Evolutionary conservation across 2,888 invertebrate genomes (phyloP).

Genomic region (Trissoscelio sp.): DNA sequence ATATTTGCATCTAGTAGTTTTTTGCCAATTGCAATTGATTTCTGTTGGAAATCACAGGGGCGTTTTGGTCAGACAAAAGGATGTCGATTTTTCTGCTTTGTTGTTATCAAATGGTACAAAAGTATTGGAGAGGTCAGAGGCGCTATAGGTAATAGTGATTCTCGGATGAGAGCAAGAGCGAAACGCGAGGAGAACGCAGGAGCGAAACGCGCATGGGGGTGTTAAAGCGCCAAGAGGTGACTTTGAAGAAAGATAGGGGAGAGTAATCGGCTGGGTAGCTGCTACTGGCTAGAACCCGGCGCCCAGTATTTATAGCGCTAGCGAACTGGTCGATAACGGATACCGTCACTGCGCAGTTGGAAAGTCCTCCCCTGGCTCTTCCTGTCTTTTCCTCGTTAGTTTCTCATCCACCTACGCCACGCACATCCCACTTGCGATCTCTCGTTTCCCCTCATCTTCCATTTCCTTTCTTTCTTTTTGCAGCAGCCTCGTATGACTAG

Average conservation of each 20-base stretch:
- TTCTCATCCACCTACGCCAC: constrained; percentile 59
- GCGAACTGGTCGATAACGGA: constrained; percentile 81
- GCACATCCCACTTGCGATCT: constrained; percentile 23
- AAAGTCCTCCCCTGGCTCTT: constrained; percentile 69
- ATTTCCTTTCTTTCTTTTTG: constrained; percentile 7
- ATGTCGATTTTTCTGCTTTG: too few species aligned
- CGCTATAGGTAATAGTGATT: constrained; percentile 17
- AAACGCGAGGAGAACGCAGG: constrained; percentile 30
- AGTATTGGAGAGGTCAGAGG: constrained; percentile 23
- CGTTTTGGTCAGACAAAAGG: too few species aligned
- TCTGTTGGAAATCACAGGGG: too few species aligned
- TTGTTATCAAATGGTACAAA: too few species aligned
- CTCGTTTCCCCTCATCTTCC: constrained; percentile 8
- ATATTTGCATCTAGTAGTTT: too few species aligned
- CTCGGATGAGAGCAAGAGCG: constrained; percentile 18
- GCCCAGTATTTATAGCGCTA: constrained; percentile 82
- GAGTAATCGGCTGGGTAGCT: constrained; percentile 67
- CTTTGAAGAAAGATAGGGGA: constrained; percentile 64
- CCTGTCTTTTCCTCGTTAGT: constrained; percentile 60
- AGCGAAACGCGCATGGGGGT: constrained; percentile 53
- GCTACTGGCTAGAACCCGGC: constrained; percentile 78
- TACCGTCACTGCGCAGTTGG: constrained; percentile 81
- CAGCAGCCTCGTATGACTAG: not conserved
- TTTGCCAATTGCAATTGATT: too few species aligned
- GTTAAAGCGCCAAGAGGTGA: constrained; percentile 64